Conservation (phyloP, 2,888 invertebrate genomes). For the Hydrotaea cyrtoneurina region DNA sequence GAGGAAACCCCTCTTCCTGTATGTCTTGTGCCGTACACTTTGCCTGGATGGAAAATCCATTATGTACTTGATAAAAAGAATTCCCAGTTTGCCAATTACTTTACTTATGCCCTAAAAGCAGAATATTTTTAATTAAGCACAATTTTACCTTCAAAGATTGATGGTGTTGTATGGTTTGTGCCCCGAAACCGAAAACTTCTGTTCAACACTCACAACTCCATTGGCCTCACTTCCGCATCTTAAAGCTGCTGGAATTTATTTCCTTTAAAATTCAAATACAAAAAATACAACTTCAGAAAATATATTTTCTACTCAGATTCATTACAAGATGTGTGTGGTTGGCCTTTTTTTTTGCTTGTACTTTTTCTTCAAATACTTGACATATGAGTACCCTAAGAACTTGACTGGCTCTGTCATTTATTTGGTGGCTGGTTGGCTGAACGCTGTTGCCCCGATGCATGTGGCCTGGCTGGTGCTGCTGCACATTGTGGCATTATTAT, state of each 20-base stretch:
- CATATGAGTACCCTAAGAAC: constrained; percentile 39
- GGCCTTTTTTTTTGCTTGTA: not conserved
- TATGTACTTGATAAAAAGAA: constrained; percentile 46
- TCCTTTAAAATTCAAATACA: constrained; percentile 15
- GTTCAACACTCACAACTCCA: too few species aligned
- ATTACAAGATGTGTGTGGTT: not conserved
- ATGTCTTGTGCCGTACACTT: not conserved
- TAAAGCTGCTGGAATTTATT: constrained; percentile 46
- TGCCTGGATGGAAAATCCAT: constrained; percentile 30
- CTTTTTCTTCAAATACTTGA: constrained; percentile 46
- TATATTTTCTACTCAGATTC: constrained; percentile 20
- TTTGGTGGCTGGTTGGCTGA: not conserved
- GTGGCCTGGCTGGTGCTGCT: constrained; percentile 13
- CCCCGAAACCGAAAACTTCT: too few species aligned
- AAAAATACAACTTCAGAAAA: not conserved
- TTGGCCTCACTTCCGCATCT: not conserved
- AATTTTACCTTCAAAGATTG: not conserved
- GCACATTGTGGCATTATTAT: constrained; percentile 64
- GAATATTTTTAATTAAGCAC: constrained; percentile 47
- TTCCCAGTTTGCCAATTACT: constrained; percentile 57
- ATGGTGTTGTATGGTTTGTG: too few species aligned
- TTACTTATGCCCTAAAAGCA: constrained; percentile 53
- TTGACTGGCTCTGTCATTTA: constrained; percentile 9
- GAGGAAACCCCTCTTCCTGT: too few species aligned
- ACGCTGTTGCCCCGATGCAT: not conserved